Percentiles rank a stretch among this genome's conserved stretches.
phyloP scores from a whole-genome alignment of 1,140 invertebrate genomes.

The Drosophila nigromelanica region DNA sequence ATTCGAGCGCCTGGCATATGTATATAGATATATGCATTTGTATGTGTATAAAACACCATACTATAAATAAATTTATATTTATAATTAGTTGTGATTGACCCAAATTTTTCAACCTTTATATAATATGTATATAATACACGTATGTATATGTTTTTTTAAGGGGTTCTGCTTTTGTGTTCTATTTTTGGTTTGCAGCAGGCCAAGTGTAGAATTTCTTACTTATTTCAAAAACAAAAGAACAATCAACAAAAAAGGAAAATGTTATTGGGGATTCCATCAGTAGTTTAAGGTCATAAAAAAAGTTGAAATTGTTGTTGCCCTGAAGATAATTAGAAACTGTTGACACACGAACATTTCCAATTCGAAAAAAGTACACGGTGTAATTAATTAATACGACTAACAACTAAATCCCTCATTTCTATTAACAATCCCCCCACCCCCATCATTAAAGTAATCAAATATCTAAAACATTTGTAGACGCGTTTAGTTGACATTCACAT shows the following conservation, averaged over 20 bases:
- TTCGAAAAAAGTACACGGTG: background rate
- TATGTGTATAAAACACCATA: too few species aligned
- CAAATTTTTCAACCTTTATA: too few species aligned
- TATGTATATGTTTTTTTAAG: background rate
- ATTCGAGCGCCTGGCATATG: background rate
- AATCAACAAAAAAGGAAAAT: too few species aligned
- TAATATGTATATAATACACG: constrained; percentile 7
- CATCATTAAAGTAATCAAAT: background rate
- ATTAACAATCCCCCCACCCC: background rate
- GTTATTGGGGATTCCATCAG: background rate
- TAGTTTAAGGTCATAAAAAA: background rate
- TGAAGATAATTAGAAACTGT: background rate
- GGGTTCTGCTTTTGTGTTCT: background rate
- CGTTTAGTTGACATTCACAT: background rate
- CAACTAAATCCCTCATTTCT: background rate
- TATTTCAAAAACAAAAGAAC: background rate
- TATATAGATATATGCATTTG: constrained; percentile 2
- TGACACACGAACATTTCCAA: too few species aligned
- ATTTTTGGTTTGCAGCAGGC: background rate
- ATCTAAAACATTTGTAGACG: background rate
- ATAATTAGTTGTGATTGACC: too few species aligned
- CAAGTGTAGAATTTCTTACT: background rate
- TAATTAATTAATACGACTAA: background rate
- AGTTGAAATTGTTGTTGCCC: background rate
- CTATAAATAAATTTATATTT: too few species aligned